Evolutionary conservation across 2,888 invertebrate genomes (phyloP), one percentile per base, ranked within the genome.

Genomic region (Eledone cirrhosa): DNA sequence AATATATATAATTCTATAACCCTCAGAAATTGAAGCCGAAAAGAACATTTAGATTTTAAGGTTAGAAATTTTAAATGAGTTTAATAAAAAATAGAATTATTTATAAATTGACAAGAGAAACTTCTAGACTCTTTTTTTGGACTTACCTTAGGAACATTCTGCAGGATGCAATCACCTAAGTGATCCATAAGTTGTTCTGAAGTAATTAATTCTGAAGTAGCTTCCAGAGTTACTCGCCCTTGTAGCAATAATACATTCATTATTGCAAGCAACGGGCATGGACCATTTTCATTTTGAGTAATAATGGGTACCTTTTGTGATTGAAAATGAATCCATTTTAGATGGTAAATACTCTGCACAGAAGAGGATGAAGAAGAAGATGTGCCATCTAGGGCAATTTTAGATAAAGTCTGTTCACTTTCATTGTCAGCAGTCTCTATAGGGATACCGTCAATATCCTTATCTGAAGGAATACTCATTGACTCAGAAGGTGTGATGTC

Each of bases 261-360:
- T 53, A 93, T 91, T 31, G 93, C 92, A 69, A 93, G 89, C 41
- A 93, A 87, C 2, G 93, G 93, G 87, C 93, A 93, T 0, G 93
- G 93, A 13, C 93, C 93, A 90, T 93, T 93, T 81, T 91, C 91
- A 87, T 93, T 93, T 87, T 93, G 93, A 2, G 92, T 92, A 19
- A 93, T 90, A 78, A 93, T 91, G 19, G 92, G 91, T 63, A 90
- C 87, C 80, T 89, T 89, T 65, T 85, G 85, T 41, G 83, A 83
- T 33, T 87, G 87, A 81, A 89, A 92, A 53, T 87, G 86, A 24
- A 93, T 91, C 91, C 92, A 92, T 85, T 93, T 93, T 8, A 93
- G 87, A 82, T 92, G 91, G 86, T 92, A 92, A 24, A 90, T 85
- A 84, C 87, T 87, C 67, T 86, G 81, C n/a, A 72, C 72, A 72